These are phyloP conservation scores for Basileuterus tristriatus DNA, from an alignment of 2,797 vertebrate genomes.

Conservation along the genomic window DNA sequence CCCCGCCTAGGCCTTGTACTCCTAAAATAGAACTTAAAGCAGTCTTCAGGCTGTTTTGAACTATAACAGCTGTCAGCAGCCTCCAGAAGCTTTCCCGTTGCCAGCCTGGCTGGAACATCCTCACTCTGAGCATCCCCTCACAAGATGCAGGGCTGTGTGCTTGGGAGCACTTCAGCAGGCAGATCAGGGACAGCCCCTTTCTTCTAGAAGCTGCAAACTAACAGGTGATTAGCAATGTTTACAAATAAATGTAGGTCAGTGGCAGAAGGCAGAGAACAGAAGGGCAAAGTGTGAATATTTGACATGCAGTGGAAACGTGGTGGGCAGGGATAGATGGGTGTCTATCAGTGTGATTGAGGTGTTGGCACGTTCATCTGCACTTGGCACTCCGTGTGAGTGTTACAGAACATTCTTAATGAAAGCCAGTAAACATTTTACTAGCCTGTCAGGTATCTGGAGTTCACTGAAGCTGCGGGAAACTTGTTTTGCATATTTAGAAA, in stretches of 20 bases:
- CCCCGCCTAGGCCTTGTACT: not conserved
- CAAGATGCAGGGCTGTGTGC: rapidly evolving
- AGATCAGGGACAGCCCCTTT: not conserved
- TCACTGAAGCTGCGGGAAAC: not conserved
- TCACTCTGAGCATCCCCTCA: not conserved
- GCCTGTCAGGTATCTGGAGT: not conserved
- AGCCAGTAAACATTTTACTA: slow-evolving; percentile 17
- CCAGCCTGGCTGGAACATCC: not conserved
- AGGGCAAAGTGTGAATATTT: not conserved
- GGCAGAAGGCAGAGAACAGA: not conserved
- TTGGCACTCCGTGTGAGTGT: not conserved
- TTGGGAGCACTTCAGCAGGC: not conserved
- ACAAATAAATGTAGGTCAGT: not conserved
- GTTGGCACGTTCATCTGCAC: not conserved
- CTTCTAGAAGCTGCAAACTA: not conserved
- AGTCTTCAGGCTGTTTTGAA: not conserved
- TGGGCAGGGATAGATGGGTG: not conserved
- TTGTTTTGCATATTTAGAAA: slow-evolving; percentile 43
- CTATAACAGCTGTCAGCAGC: not conserved
- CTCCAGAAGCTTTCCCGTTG: not conserved
- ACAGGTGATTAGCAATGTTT: not conserved
- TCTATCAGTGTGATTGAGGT: not conserved
- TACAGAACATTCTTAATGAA: not conserved
- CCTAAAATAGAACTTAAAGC: not conserved
- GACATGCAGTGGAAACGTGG: not conserved